phyloP scores from a whole-genome alignment of 1,140 invertebrate genomes.

The Zaprionus lachaisei region DNA sequence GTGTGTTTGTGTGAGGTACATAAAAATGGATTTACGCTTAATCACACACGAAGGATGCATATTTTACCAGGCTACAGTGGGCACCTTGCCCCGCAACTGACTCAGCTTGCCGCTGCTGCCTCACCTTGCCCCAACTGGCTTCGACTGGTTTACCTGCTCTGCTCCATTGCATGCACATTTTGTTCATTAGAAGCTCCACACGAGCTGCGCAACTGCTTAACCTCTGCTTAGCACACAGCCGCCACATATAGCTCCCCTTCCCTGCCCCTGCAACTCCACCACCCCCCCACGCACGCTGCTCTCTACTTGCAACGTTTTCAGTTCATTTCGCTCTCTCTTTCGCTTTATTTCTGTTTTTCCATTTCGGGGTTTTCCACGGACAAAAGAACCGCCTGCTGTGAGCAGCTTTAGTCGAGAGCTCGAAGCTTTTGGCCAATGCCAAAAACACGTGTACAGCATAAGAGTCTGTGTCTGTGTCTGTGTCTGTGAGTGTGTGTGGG shows the following conservation, averaged over 20 bases:
- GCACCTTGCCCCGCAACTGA: neutral
- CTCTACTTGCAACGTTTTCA: constrained; percentile 58
- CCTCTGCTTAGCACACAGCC: constrained; percentile 45
- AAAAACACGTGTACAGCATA: constrained; percentile 36
- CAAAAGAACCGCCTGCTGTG: constrained; percentile 63
- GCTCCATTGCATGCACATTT: constrained; percentile 57
- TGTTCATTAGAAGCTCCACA: constrained; percentile 69
- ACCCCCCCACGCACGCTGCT: neutral
- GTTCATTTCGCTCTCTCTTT: constrained; percentile 48
- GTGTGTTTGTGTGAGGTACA: constrained; percentile 35
- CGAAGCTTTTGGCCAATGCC: constrained; percentile 59
- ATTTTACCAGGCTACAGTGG: constrained; percentile 37
- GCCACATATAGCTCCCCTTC: too few relatives aligned
- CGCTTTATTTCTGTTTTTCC: constrained; percentile 26
- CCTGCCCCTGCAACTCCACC: neutral
- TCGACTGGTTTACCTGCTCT: constrained; percentile 9
- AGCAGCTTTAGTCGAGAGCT: constrained; percentile 50
- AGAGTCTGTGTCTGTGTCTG: neutral
- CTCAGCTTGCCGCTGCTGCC: constrained; percentile 7
- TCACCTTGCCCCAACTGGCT: constrained; percentile 21
- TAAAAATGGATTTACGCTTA: constrained; percentile 69
- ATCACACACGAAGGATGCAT: constrained; percentile 75
- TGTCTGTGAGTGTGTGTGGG: constrained; percentile 5
- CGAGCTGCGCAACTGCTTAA: constrained; percentile 52
- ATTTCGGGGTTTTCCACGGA: constrained; percentile 34